Base-by-base conservation (phyloP, 2,113 vertebrate genomes). In the Falcunculus frontatus region DNA sequence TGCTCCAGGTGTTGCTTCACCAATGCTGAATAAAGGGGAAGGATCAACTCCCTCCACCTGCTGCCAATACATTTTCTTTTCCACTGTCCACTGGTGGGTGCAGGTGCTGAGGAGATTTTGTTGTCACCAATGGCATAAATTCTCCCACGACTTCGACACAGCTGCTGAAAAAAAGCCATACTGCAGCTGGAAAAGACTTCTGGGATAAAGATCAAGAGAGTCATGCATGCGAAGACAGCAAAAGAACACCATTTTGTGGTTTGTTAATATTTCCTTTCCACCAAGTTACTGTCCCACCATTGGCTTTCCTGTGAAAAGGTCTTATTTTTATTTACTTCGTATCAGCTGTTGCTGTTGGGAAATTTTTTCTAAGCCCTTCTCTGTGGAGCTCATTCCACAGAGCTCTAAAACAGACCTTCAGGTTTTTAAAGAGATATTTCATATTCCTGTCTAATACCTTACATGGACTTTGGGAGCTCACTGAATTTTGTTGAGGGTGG, bases 401-500 rank as follows among this genome's bases (percentile, higher is more conserved):
- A 39, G 39, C 39, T 39, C 39, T 39, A 60, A 82, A 81, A 50
- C 9, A 87, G 42, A 39, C 3, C 4, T 3, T 2, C 5, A 16
- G 6, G 3, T 37, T 87, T 88, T 87, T 44, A 44, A 74, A 78
- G 20, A 50, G 14, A 3, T 50, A 53, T 25, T 74, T 64, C 10
- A 12, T 49, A 42, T 50, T 70, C 35, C 17, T 44, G 2, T 39
- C 22, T 53, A 30, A 68, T 32, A 53, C 10, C 12, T 75, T 27
- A 37, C 2, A 2, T 17, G 9, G 23, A 6, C 37, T 88, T 78
- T 19, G 19, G 37, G 19, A 84, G 1, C 39, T 91, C 77, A 57
- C 12, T 33, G 39, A 53, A n/a, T 69, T 75, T 84, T 3, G 0
- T 1, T 5, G 9, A 39, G 7, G 4, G 4, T 22, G 10, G 32